Conservation (phyloP, 2,888 invertebrate genomes). For the Troilus luridus region DNA sequence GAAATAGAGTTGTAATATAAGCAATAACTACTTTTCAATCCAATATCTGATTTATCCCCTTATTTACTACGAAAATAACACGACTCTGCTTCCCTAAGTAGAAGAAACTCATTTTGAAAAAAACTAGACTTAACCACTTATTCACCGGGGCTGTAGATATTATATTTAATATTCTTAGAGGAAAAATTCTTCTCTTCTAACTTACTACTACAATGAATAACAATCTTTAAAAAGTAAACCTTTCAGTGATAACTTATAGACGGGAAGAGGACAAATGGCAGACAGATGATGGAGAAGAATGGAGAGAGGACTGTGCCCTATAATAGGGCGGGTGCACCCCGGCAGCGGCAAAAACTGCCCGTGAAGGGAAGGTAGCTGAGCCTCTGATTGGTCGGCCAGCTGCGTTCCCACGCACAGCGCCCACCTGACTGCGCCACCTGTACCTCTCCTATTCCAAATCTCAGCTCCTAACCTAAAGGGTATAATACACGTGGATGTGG, state of each 20-base stretch:
- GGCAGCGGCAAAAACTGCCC: slow-evolving; percentile 20
- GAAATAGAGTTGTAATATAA: too few relatives aligned
- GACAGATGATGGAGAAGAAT: slow-evolving; percentile 14
- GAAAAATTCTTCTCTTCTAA: too few relatives aligned
- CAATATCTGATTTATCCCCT: too few relatives aligned
- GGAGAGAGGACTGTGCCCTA: not conserved
- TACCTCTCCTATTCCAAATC: not conserved
- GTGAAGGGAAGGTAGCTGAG: not conserved
- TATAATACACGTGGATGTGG: too few relatives aligned
- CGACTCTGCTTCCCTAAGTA: too few relatives aligned
- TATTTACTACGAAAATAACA: too few relatives aligned
- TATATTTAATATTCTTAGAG: not conserved
- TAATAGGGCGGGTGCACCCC: slow-evolving; percentile 2
- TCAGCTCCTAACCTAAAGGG: not conserved
- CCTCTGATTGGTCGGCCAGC: slow-evolving; percentile 42
- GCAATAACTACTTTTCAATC: too few relatives aligned
- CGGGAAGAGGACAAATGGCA: not conserved
- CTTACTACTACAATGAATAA: not conserved
- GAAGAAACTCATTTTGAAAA: too few relatives aligned
- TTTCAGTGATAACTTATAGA: not conserved
- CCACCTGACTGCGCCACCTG: slow-evolving; percentile 39
- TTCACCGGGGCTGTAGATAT: too few relatives aligned
- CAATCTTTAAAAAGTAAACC: not conserved
- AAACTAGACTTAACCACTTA: too few relatives aligned
- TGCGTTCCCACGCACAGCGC: slow-evolving; percentile 42